Evolutionary conservation across 2,113 vertebrate genomes (phyloP).

Genomic region (Crotalus tigris): DNA sequence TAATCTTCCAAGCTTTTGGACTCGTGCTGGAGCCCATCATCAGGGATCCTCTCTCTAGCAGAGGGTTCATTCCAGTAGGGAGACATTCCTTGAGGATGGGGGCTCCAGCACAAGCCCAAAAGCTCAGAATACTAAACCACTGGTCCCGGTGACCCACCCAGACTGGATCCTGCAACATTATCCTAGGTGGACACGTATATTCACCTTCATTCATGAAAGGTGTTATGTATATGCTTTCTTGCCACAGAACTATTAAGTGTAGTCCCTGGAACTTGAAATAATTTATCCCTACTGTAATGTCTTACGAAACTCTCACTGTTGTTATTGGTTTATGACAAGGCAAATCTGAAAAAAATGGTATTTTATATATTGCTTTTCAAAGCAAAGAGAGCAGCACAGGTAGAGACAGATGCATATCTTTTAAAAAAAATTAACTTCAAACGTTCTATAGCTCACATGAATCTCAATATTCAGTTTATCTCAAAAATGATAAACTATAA

Average conservation of each 20-base stretch:
- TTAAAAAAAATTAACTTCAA: conserved; percentile 46
- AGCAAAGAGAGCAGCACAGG: conserved; percentile 23
- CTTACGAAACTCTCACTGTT: not conserved
- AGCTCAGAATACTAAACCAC: too few species aligned
- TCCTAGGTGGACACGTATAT: too few species aligned
- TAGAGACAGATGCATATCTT: conserved; percentile 26
- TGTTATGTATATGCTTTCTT: not conserved
- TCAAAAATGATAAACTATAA: conserved; percentile 14
- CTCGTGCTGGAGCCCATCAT: too few species aligned
- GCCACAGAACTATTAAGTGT: not conserved
- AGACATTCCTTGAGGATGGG: too few species aligned
- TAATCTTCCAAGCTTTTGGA: too few species aligned
- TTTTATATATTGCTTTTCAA: conserved; percentile 40
- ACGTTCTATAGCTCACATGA: conserved; percentile 13
- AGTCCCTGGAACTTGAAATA: not conserved
- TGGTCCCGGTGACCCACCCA: too few species aligned
- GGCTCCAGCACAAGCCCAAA: too few species aligned
- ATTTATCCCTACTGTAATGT: not conserved
- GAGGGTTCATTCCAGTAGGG: too few species aligned
- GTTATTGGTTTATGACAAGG: conserved; percentile 32
- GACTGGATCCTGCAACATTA: too few species aligned
- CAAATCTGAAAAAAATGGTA: conserved; percentile 32
- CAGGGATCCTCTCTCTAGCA: too few species aligned
- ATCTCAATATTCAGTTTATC: conserved; percentile 31
- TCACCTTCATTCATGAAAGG: not conserved